Conservation (phyloP, 1,140 invertebrate species). For the Ceratina japonica region DNA sequence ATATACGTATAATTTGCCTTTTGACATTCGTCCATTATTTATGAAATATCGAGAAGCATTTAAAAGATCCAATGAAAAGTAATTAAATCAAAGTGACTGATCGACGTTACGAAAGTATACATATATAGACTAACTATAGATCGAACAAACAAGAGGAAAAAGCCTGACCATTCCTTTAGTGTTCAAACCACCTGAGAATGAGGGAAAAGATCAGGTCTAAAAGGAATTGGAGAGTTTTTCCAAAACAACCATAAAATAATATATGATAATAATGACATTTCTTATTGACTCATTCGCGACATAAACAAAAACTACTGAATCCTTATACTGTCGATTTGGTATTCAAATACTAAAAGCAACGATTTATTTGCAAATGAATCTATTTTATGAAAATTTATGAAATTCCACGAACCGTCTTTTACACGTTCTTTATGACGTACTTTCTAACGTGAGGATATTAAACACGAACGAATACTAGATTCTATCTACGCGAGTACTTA, state of each 20-base stretch:
- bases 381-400: not conserved
- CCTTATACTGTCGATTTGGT: not conserved
- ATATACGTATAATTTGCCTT: constrained; percentile 1
- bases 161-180: constrained; percentile 10
- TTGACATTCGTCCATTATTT: constrained; percentile 2
- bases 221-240: not conserved
- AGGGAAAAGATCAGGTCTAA: not conserved
- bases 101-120: not conserved
- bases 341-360: not conserved
- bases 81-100: not conserved
- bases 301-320: not conserved
- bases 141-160: not conserved
- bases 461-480: not conserved
- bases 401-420: not conserved
- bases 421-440: too few species aligned
- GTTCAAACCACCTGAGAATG: not conserved
- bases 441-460: too few species aligned
- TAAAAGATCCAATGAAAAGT: not conserved
- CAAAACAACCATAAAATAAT: too few species aligned
- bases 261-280: too few species aligned
- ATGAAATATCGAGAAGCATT: not conserved
- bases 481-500: constrained; percentile 43
- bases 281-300: too few species aligned
- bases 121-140: not conserved
- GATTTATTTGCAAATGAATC: not conserved